Evolutionary conservation across 23 tunicate species (phyloP).

Genomic region (Phallusia fumigata): DNA sequence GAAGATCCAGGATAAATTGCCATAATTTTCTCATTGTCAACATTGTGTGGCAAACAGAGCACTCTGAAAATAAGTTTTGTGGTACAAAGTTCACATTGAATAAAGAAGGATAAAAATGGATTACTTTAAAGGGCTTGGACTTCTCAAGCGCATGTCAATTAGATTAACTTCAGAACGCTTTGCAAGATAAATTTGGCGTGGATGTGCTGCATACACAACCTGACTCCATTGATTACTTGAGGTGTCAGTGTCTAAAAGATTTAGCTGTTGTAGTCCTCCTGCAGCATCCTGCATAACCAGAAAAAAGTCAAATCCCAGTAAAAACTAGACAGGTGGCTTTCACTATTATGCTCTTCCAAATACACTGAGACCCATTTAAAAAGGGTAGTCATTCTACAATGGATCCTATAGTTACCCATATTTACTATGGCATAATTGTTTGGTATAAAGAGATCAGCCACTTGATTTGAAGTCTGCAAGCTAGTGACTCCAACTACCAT

Average conservation of each 20-base stretch:
- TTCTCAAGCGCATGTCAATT: constrained; percentile 28
- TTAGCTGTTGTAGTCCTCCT: background rate
- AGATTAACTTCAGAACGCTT: constrained; percentile 19
- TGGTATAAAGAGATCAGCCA: too few relatives aligned
- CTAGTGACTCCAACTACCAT: too few relatives aligned
- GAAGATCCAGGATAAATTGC: background rate
- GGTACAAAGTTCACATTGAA: background rate
- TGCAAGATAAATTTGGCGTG: constrained; percentile 48
- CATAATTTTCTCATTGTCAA: background rate
- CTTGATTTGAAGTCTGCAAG: too few relatives aligned
- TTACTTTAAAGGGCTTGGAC: background rate
- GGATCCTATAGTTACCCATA: too few relatives aligned
- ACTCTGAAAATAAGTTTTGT: background rate
- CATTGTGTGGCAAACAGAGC: background rate
- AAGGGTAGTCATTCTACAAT: too few relatives aligned
- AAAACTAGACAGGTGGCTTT: too few relatives aligned
- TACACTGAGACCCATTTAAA: too few relatives aligned
- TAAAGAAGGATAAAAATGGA: background rate
- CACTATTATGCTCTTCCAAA: too few relatives aligned
- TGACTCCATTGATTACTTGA: constrained; percentile 31
- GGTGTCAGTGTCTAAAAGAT: background rate
- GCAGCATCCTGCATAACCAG: too few relatives aligned
- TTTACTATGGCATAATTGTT: too few relatives aligned
- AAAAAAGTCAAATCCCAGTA: too few relatives aligned
- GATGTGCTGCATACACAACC: constrained; percentile 60